phyloP scores from a whole-genome alignment of 2,113 vertebrate species.

The Romanogobio albipinnatus region DNA sequence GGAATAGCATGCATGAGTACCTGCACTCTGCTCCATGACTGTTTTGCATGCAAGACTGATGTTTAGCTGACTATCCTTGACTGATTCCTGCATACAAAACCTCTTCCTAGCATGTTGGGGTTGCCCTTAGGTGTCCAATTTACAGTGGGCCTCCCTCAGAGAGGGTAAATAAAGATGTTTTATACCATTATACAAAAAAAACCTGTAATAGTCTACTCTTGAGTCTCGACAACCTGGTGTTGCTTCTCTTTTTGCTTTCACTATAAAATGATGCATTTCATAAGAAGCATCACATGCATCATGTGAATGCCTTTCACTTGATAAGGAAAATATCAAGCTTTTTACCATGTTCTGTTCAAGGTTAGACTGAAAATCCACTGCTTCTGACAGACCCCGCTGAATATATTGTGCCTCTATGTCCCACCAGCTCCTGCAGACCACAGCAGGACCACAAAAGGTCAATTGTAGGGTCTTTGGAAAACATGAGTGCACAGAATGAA shows the following conservation, averaged over 20 bases:
- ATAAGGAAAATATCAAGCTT: background rate
- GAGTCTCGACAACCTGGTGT: background rate
- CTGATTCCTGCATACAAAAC: conserved; percentile 63
- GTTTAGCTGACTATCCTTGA: conserved; percentile 73
- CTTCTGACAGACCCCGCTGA: no score
- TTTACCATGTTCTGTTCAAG: background rate
- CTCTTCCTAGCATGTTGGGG: background rate
- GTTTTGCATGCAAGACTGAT: conserved; percentile 75
- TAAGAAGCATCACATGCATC: background rate
- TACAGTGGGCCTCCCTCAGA: background rate
- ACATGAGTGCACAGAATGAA: no score
- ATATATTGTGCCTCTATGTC: no score
- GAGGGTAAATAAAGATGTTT: background rate
- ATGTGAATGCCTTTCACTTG: background rate
- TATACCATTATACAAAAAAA: background rate
- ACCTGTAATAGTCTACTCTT: background rate
- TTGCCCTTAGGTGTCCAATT: background rate
- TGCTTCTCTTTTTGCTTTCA: conserved; percentile 15
- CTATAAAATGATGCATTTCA: conserved; percentile 8
- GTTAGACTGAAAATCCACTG: no score
- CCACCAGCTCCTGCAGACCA: no score
- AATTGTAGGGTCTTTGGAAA: no score
- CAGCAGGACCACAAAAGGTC: no score
- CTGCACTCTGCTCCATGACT: conserved; percentile 73
- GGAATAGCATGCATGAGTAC: conserved; percentile 71